phyloP scores from a whole-genome alignment of 2,113 vertebrate species.

The Callipepla californica region DNA sequence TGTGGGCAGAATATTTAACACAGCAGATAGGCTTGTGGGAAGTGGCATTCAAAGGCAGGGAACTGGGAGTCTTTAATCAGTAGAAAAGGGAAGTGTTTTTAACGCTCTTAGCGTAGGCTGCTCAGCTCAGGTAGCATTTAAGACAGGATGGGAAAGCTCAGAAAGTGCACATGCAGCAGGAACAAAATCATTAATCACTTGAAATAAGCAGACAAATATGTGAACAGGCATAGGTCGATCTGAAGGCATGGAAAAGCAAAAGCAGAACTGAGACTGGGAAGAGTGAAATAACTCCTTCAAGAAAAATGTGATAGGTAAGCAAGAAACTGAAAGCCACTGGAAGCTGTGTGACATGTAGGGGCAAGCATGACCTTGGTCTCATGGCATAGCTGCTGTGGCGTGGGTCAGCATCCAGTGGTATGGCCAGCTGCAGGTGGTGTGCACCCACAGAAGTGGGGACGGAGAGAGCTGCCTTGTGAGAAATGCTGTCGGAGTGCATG shows the following conservation, averaged over 20 bases:
- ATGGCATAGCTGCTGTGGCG: accelerated
- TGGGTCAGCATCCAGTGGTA: neutral
- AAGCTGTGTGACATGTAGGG: accelerated
- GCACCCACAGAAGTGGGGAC: neutral
- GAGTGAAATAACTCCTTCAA: neutral
- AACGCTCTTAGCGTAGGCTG: constrained; percentile 14
- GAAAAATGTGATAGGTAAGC: neutral
- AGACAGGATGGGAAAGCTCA: constrained; percentile 9
- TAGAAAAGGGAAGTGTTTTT: constrained; percentile 16
- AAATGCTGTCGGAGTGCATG: accelerated
- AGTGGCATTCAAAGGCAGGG: constrained; percentile 50
- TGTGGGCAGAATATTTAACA: constrained; percentile 55
- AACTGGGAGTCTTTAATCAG: constrained; percentile 50
- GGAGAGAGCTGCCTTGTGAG: neutral
- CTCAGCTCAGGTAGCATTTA: constrained; percentile 42
- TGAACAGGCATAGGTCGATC: neutral
- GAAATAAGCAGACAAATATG: constrained; percentile 1
- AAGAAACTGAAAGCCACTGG: neutral
- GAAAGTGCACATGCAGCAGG: neutral
- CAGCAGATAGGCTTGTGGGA: constrained; percentile 62
- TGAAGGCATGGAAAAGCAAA: constrained; percentile 4
- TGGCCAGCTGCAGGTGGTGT: neutral
- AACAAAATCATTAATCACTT: neutral
- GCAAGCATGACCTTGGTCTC: neutral
- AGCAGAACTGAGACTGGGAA: neutral